Evolutionary conservation across 2,888 invertebrate genomes (phyloP).

Genomic region (Adela reaumurella): DNA sequence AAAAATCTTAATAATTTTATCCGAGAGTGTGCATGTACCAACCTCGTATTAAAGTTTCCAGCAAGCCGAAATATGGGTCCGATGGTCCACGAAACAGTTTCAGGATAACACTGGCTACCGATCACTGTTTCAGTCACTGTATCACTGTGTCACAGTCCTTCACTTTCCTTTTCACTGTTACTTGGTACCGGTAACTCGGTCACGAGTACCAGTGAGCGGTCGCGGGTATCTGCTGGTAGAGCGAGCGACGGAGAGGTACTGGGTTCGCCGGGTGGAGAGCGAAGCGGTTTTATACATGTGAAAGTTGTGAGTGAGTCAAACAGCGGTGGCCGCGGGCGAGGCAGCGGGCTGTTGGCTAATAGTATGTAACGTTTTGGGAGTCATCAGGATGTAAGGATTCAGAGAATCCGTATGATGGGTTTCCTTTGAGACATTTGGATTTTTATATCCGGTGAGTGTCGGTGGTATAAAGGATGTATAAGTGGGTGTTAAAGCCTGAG

Average conservation of each 20-base stretch:
- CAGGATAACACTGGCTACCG: conserved; percentile 49
- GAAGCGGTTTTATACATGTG: conserved; percentile 46
- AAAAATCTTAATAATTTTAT: too few species aligned
- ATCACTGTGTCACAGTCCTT: conserved; percentile 42
- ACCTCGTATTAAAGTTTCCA: neutral
- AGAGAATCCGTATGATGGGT: too few species aligned
- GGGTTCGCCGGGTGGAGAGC: conserved; percentile 38
- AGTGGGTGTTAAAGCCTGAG: too few species aligned
- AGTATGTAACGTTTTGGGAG: too few species aligned
- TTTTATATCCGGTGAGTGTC: too few species aligned
- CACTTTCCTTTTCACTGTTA: conserved; percentile 40
- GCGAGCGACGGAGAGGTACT: conserved; percentile 23
- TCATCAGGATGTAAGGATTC: too few species aligned
- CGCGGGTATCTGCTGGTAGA: neutral
- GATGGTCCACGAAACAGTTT: conserved; percentile 27
- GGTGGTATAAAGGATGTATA: too few species aligned
- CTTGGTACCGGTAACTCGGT: neutral
- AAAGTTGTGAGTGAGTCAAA: conserved; percentile 26
- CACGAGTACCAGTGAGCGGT: too few species aligned
- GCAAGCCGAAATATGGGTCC: neutral
- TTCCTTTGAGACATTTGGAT: too few species aligned
- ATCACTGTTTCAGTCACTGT: conserved; percentile 48
- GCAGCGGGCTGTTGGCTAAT: too few species aligned
- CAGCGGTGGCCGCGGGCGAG: neutral
- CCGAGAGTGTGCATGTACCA: too few species aligned